Evolutionary conservation across 2,113 vertebrate species (phyloP).

Genomic region (Tor tambroides): DNA sequence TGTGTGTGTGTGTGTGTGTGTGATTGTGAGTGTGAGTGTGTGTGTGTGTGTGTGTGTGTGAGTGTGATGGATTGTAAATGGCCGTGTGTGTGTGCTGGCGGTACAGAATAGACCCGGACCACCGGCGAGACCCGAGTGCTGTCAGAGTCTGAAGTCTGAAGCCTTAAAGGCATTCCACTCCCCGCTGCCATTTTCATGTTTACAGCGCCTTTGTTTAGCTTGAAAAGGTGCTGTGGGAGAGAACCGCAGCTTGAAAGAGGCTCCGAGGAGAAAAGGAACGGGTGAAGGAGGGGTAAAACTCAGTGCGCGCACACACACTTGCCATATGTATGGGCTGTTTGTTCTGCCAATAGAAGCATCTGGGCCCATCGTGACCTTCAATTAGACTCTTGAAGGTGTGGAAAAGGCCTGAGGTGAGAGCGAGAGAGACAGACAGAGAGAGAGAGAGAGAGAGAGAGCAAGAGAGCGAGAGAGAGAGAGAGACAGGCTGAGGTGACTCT

Average conservation of each 20-base stretch:
- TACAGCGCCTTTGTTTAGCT: constrained; percentile 74
- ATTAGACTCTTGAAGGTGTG: constrained; percentile 65
- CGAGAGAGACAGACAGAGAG: constrained; percentile 42
- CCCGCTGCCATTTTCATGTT: constrained; percentile 71
- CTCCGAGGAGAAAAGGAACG: constrained; percentile 35
- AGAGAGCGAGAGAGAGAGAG: constrained; percentile 2
- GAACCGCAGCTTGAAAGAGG: constrained; percentile 59
- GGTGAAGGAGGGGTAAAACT: constrained; percentile 1
- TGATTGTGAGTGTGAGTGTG: neutral
- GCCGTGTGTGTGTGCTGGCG: neutral
- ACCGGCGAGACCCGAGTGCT: constrained; percentile 66
- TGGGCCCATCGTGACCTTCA: constrained; percentile 68
- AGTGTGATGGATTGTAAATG: neutral
- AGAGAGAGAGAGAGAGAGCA: neutral
- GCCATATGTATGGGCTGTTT: constrained; percentile 58
- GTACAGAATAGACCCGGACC: constrained; percentile 62
- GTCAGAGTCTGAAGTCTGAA: constrained; percentile 72
- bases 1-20: neutral
- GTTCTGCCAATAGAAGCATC: constrained; percentile 64
- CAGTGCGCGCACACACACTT: constrained; percentile 16
- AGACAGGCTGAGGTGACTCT: neutral
- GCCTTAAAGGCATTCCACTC: constrained; percentile 74
- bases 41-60: constrained; percentile 30
- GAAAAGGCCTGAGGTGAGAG: constrained; percentile 48
- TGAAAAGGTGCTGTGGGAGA: constrained; percentile 74